Evolutionary conservation across 1,140 invertebrate species (phyloP), one percentile per base, ranked within the genome.

Genomic region (Holcopasites calliopsidis): DNA sequence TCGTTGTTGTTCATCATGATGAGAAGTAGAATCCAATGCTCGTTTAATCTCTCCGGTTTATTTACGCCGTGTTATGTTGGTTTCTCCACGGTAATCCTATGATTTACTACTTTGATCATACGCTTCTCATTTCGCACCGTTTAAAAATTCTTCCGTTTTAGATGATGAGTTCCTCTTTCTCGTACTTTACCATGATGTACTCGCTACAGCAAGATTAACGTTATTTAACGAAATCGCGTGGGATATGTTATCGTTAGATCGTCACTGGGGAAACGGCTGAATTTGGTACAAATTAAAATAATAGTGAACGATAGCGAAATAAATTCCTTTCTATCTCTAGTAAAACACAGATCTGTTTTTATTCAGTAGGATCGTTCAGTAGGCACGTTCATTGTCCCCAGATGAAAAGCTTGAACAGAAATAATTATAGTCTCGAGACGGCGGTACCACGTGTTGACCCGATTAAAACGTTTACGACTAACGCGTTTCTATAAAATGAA

Each of bases 131-230:
- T 55, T n/a, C 8, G 4, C 0, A 26, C 8, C 8, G 40, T 40
- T 0, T 4, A 28, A 38, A 18, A 13, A 0, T 44, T 11, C n/a
- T 18, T 16, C 1, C 26, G 1, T 78, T 78, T n/a, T 33, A 77
- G 70, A 54, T 77, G 16, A 21, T 44, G n/a, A 77, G 26, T 42
- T 13, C 60, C 1, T 66, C 76, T 0, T 21, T 76, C 26, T 78
- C 76, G 0, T 78, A 78, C 11, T 78, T 78, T 18, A 54, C 76
- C 8, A 23, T 78, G 16, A 62, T 76, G 1, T 78, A 54, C 40
- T 76, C 71, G 18, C 11, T 42, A 11, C 18, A 0, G 1, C 31
- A 49, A 2, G 7, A 28, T 54, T 28, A 26, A 7, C 28, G n/a
- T 26, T 26, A 23, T 21, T 11, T 21, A 5, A 28, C 2, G 26